Base-by-base conservation (phyloP, 2,797 vertebrate genomes). In the Macropus fuliginosus region DNA sequence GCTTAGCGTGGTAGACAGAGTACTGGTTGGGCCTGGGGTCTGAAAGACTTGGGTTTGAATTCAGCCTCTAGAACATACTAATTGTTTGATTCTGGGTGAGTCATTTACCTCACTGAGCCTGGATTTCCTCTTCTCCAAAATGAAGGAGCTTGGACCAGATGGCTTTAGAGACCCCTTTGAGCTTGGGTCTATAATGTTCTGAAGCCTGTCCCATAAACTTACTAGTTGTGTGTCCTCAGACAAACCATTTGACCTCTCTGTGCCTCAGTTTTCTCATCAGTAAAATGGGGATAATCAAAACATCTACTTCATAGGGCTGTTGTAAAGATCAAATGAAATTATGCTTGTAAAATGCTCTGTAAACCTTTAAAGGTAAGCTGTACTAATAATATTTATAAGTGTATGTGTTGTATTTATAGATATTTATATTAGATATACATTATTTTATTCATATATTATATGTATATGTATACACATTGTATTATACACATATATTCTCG, bases 101-200 rank as follows among this genome's bases (percentile, higher is more conserved):
- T 13, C 6, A 24, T 0, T 18, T 0, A 0, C 31, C 4, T 0
- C 29, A 40, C 52, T 0, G 0, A 31, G 89, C 90, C 95, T 96
- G 57, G 28, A 89, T 91, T 54, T 95, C 93, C 66, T 54, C 13
- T 21, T 56, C 74, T 24, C 29, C 0, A 18, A 1, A 57, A 62
- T 81, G 66, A 81, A 0, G 66, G n/a, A 21, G 2, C 0, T 74
- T 74, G 66, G 2, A 81, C 8, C n/a, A 10, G 66, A 46, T 3
- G 3, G 12, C 59, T 66, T 66, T 5, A 66, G 31, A 96, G 0
- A 96, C 96, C 97, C 95, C 98, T 62, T 62, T 34, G 4, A 62
- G 0, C 59, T 11, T 62, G 31, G 21, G 40, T 81, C 40, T 50
- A 12, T 27, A 50, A 27, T 87, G 21, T 9, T 87, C 74, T 12